Conservation (phyloP, 2,888 invertebrate species). For the Euphydryas editha region DNA sequence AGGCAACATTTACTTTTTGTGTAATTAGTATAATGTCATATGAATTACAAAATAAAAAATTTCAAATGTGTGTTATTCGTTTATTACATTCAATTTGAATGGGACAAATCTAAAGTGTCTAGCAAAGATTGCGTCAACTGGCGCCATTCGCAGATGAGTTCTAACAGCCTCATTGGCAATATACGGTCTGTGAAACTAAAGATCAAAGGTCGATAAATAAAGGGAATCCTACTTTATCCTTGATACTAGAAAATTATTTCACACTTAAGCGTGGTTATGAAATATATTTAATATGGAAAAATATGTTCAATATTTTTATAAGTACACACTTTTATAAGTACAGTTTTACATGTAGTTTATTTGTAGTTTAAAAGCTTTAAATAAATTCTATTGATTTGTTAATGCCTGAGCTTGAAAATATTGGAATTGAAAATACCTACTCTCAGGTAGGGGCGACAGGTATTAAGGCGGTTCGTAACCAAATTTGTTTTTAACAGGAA, state of each 20-base stretch:
- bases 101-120: constrained; percentile 33
- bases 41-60: constrained; percentile 13
- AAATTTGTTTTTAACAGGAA: too few species aligned
- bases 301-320: not conserved
- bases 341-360: too few species aligned
- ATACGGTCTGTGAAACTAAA: constrained; percentile 40
- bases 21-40: not conserved
- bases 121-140: constrained; percentile 37
- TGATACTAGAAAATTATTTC: constrained; percentile 26
- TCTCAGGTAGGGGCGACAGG: too few species aligned
- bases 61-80: not conserved
- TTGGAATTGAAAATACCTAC: too few species aligned
- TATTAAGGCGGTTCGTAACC: too few species aligned
- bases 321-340: not conserved
- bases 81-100: constrained; percentile 18
- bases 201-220: constrained; percentile 41
- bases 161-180: constrained; percentile 42
- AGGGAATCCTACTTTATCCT: constrained; percentile 33
- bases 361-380: not conserved
- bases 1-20: not conserved
- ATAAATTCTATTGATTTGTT: too few species aligned
- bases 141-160: constrained; percentile 41
- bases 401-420: too few species aligned
- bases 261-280: constrained; percentile 13
- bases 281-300: constrained; percentile 5